Evolutionary conservation across 2,113 vertebrate species (phyloP), one percentile per base, ranked within the genome.

Genomic region (Pseudolaguvia tuberculata): DNA sequence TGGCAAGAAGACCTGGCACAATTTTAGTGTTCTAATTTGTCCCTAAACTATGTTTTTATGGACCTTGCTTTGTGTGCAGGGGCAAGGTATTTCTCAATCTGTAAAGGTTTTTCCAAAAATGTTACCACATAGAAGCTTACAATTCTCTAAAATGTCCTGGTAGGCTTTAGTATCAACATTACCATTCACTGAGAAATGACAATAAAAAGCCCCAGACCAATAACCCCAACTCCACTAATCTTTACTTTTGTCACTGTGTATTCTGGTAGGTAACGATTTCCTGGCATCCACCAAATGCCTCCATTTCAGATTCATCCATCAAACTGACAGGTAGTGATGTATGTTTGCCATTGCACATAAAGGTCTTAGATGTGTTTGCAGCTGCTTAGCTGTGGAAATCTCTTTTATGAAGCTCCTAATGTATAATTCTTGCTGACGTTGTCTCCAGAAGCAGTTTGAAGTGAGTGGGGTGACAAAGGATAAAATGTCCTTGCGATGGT

Each of bases 251-350:
- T n/a, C 52, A 53, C 20, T 21, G 9, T 53, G n/a, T 53, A 21
- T 21, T 53, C 10, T n/a, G 20, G n/a, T 57, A 57, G 3, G 23
- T 27, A 57, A 57, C 6, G 14, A 15, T 31, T 27, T 59, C 14
- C 27, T 18, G 14, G 15, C 15, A 59, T 29, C 17, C 27, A 29
- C 14, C 14, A 59, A 59, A 31, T 27, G 39, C 4, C 39, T 42
- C 39, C 39, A 42, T 42, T 42, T 2, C 57, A 59, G 57, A 31
- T 31, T 18, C 27, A 31, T 59, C 15, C 6, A 59, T 59, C 17
- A 59, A 27, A 59, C 57, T 59, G 27, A 14, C 57, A 59, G 57
- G 18, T 59, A 18, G 55, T 59, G 27, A 59, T 59, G 57, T 15
- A 59, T 31, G 21, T 23, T 25, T 56, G 10, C 4, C 10, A 27